These are phyloP conservation scores for Cettia cetti DNA, from an alignment of 2,113 vertebrate species.

Conservation along the genomic window DNA sequence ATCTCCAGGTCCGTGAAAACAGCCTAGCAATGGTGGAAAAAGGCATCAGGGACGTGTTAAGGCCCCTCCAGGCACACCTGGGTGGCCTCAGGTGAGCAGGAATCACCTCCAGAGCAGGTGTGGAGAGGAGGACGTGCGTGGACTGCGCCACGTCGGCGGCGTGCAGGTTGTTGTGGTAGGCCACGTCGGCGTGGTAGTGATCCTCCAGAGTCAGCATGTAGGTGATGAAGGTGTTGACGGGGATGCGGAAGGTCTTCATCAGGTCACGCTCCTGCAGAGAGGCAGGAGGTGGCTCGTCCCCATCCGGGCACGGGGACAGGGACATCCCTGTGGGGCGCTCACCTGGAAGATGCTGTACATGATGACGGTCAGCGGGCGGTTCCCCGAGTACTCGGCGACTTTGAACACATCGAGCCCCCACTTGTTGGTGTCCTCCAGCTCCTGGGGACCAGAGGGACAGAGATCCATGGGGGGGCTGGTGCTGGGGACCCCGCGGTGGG, in stretches of 20 bases:
- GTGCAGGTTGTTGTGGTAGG: conserved; percentile 94
- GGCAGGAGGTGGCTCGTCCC: background rate
- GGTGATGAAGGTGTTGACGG: conserved; percentile 82
- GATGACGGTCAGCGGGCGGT: conserved; percentile 84
- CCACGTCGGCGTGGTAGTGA: conserved; percentile 85
- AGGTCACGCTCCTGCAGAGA: conserved; percentile 82
- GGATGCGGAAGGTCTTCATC: conserved; percentile 92
- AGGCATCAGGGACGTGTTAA: fast-evolving
- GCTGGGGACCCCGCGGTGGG: fast-evolving
- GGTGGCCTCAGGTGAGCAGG: fast-evolving
- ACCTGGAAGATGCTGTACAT: conserved; percentile 95
- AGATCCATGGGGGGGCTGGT: fast-evolving
- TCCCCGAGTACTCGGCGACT: conserved; percentile 84
- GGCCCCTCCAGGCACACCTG: fast-evolving
- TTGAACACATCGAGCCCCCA: conserved; percentile 93
- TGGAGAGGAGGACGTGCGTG: conserved; percentile 86
- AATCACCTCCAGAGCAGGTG: conserved; percentile 85
- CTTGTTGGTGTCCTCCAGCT: conserved; percentile 84
- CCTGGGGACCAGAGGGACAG: conserved; percentile 65
- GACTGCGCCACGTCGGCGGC: conserved; percentile 92
- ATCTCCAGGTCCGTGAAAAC: conserved; percentile 92
- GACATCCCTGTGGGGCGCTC: background rate
- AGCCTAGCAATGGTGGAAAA: conserved; percentile 58
- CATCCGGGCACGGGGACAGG: fast-evolving
- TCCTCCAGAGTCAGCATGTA: conserved; percentile 90